A percentile compares a stretch with the other conserved stretches of the same genome.
Conservation (phyloP, 2,797 vertebrate species). For the Oreochromis mossambicus region DNA sequence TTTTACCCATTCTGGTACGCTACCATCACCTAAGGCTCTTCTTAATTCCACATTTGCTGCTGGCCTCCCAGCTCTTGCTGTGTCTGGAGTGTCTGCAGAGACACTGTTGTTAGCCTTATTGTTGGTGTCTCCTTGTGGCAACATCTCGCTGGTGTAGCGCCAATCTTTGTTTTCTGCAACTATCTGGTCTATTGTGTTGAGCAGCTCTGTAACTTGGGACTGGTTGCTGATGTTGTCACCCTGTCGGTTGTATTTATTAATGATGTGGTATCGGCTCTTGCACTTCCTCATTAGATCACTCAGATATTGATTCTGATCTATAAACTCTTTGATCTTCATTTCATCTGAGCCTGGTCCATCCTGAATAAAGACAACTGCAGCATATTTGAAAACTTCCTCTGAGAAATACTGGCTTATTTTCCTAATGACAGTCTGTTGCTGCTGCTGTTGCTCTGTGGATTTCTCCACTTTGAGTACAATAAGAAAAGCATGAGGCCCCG, state of each 20-base stretch:
- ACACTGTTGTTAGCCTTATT: no score
- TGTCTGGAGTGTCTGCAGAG: fast-evolving
- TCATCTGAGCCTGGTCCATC: background rate
- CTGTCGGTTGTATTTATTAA: background rate
- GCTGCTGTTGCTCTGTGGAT: fast-evolving
- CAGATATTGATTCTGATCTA: fast-evolving
- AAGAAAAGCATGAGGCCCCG: background rate
- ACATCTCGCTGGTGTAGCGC: background rate
- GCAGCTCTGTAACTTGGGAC: background rate
- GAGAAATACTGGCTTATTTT: background rate
- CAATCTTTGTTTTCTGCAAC: background rate
- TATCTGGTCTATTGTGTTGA: background rate
- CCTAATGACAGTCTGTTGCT: fast-evolving
- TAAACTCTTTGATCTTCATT: fast-evolving
- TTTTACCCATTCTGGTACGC: background rate
- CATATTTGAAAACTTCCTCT: background rate
- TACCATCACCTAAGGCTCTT: background rate
- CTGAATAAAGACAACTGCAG: background rate
- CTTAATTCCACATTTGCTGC: background rate
- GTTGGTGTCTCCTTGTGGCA: fast-evolving
- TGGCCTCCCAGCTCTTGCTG: background rate
- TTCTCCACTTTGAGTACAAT: background rate
- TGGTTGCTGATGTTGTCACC: background rate
- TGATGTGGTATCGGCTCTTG: background rate
- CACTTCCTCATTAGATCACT: background rate